Evolutionary conservation across 2,797 vertebrate species (phyloP), one percentile per base, ranked within the genome.

Genomic region (Eospalax fontanierii): DNA sequence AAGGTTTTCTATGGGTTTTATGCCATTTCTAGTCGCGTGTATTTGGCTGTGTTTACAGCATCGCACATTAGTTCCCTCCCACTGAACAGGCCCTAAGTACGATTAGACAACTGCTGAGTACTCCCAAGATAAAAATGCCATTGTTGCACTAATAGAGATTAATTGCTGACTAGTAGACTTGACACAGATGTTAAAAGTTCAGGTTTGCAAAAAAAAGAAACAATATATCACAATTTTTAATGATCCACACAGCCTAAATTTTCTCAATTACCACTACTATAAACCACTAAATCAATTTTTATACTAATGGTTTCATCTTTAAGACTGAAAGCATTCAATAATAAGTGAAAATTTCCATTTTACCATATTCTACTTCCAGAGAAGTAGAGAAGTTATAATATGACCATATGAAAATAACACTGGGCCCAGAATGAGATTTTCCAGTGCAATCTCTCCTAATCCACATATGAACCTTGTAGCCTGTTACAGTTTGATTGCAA

Each of bases 371-470:
- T 80, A 10, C 10, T 54, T 61, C 21, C 15, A 59, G 24, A 83
- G 71, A 80, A 74, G 7, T 22, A 87, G 11, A 66, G 3, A 90
- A 90, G 73, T 30, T n/a, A 24, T 46, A 61, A 4, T 2, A 66
- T 80, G 38, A 66, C 22, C 61, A 12, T 28, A 30, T 19, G 12
- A 96, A 79, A 68, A 61, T 28, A 65, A 46, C 12, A 63, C 26
- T 63, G 1, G 86, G 30, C 4, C 9, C 66, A 70, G 57, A 68
- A 30, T 50, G 38, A 61, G 46, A 88, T 89, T 74, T 40, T 61
- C 28, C 78, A 35, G 85, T 81, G 78, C n/a, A 88, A 5, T 91
- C 65, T 96, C 76, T 74, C 9, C 66, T 75, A 95, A n/a, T 70
- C n/a, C 5, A 19, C 10, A 8, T 40, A 66, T 19, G 85, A 79